Conservation (phyloP, 2,113 vertebrate species). For the Mesocricetus auratus region DNA sequence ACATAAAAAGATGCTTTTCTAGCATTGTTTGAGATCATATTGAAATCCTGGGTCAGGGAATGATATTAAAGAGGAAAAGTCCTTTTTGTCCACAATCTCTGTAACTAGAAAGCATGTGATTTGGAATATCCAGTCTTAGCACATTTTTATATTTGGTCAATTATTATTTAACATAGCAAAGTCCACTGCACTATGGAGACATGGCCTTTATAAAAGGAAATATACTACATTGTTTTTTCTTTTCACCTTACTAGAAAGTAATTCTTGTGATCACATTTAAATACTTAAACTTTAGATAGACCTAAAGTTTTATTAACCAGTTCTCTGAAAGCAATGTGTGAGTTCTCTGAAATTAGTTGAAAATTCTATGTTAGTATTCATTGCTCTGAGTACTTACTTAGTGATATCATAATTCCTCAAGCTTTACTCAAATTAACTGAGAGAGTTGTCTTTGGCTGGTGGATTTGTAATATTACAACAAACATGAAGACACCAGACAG, state of each 20-base stretch:
- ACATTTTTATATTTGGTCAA: slow-evolving; percentile 45
- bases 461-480: background rate
- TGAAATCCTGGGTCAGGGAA: background rate
- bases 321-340: slow-evolving; percentile 25
- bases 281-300: background rate
- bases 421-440: background rate
- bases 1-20: slow-evolving; percentile 18
- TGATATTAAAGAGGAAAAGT: background rate
- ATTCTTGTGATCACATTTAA: slow-evolving; percentile 56
- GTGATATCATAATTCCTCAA: background rate
- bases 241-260: slow-evolving; percentile 21
- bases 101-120: background rate
- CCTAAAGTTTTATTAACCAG: slow-evolving; percentile 3
- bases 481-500: slow-evolving; percentile 1
- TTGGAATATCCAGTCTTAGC: slow-evolving; percentile 26
- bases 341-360: slow-evolving; percentile 29
- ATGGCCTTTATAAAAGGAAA: slow-evolving; percentile 38
- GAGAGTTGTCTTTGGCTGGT: background rate
- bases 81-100: background rate
- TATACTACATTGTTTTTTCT: background rate
- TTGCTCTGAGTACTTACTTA: slow-evolving; percentile 14
- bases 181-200: background rate
- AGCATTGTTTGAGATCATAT: background rate
- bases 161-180: background rate
- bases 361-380: background rate